A percentile compares a stretch with the other conserved stretches of the same genome.
Conservation (phyloP, 2,113 vertebrate species). For the Dromas ardeola region DNA sequence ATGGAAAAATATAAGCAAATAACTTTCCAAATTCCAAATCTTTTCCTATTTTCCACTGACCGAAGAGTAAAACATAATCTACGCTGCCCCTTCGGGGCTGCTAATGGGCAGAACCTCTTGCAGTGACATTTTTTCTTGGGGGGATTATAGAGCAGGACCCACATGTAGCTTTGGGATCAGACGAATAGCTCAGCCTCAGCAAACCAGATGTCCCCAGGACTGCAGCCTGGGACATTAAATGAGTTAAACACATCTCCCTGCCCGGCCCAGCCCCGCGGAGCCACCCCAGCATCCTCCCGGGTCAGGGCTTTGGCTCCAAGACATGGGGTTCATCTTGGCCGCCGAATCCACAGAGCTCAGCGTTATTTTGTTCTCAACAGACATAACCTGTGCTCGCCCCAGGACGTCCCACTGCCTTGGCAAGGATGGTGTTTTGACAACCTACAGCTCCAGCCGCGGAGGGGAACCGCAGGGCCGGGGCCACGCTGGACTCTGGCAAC, state of each 20-base stretch:
- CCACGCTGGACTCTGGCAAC: background rate
- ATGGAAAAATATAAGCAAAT: background rate
- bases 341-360: background rate
- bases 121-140: background rate
- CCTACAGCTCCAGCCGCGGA: background rate
- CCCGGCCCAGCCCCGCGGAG: accelerated
- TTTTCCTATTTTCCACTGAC: background rate
- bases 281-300: background rate
- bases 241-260: background rate
- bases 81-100: background rate
- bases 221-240: background rate
- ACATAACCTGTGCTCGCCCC: background rate
- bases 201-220: background rate
- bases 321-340: accelerated
- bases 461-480: background rate
- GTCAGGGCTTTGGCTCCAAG: background rate
- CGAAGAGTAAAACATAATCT: background rate
- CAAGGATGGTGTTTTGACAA: background rate
- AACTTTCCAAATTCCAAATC: background rate
- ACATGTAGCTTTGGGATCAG: background rate
- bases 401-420: background rate
- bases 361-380: background rate
- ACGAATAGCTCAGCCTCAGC: background rate
- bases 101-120: background rate
- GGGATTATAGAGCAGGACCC: background rate